Base-by-base conservation (phyloP, 2,113 vertebrate genomes). In the Sylvilagus bachmani region DNA sequence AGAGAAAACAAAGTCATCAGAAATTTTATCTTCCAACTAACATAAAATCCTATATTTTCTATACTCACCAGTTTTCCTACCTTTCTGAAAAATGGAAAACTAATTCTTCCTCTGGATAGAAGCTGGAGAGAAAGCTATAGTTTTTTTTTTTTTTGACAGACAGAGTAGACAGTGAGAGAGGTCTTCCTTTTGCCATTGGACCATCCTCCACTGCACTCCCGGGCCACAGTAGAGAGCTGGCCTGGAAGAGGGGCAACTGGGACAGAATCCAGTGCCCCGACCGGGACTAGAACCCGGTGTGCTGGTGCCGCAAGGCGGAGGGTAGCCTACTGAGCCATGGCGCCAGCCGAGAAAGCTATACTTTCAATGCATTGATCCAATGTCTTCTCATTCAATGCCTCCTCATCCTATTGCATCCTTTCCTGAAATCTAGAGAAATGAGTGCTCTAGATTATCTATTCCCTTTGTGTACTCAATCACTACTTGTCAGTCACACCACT, bases 11-110 rank as follows among this genome's bases (percentile, higher is more conserved):
- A 81, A 97, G 27, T 17, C 13, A 64, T 58, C 61, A 93, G 24
- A 69, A 82, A 89, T 21, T 64, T 93, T 58, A 19, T 75, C 6
- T 91, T 79, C 19, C 90, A 78, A 58, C 14, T 89, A 95, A 31
- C 1, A 16, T 79, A 11, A 91, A 83, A 70, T 44, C 33, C 58
- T 58, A 6, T 8, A 58, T 44, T 83, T 69, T 19, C 16, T 27
- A 11, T 10, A 38, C n/a, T 8, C 10, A 33, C 19, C 7, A 5
- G 10, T 13, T 77, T 86, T 93, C 25, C 69, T 67, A n/a, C 7
- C 14, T 64, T 66, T 13, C 25, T 29, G 1, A 79, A 36, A 44
- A 58, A 79, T 33, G 12, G 31, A 36, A 80, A 91, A 29, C 9
- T 21, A 29, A 0, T 27, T 70, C 27, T 16, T 96, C 29, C 10